Evolutionary conservation across 2,113 vertebrate species (phyloP).

Genomic region (Neogobius melanostomus): DNA sequence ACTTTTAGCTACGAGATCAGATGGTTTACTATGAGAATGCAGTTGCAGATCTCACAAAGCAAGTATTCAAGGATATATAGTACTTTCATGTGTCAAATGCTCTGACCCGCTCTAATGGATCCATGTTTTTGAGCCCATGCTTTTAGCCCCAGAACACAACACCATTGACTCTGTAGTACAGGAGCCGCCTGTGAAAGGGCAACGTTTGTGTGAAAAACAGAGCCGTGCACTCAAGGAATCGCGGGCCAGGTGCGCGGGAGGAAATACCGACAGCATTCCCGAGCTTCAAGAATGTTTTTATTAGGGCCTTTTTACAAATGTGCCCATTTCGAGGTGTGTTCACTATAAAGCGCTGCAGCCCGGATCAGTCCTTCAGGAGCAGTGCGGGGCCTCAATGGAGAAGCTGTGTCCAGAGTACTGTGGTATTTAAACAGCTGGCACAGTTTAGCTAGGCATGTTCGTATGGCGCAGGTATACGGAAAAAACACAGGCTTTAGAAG

Average conservation of each 20-base stretch:
- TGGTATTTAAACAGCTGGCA: slow-evolving; percentile 87
- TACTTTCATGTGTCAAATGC: background rate
- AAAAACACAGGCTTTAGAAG: slow-evolving; percentile 67
- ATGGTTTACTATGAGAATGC: no score
- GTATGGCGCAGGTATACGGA: slow-evolving; percentile 57
- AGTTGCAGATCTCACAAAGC: no score
- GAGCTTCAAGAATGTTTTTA: slow-evolving; percentile 73
- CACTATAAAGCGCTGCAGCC: slow-evolving; percentile 76
- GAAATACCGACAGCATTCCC: slow-evolving; percentile 75
- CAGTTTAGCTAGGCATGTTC: slow-evolving; percentile 75
- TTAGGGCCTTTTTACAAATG: slow-evolving; percentile 70
- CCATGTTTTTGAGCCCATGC: slow-evolving; percentile 29
- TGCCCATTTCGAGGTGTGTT: slow-evolving; percentile 72
- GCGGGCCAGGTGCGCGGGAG: slow-evolving; percentile 72
- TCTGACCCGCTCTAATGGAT: background rate
- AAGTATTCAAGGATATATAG: background rate
- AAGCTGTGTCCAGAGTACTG: slow-evolving; percentile 76
- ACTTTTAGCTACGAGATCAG: no score
- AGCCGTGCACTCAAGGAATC: slow-evolving; percentile 67
- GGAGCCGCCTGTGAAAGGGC: slow-evolving; percentile 48
- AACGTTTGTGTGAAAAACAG: slow-evolving; percentile 57
- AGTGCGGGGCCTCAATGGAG: slow-evolving; percentile 75
- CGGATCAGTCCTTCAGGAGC: slow-evolving; percentile 73
- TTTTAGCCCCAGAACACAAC: slow-evolving; percentile 45
- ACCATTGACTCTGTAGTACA: slow-evolving; percentile 36